phyloP scores from a whole-genome alignment of 2,888 invertebrate species.

The Ligdia adustata region DNA sequence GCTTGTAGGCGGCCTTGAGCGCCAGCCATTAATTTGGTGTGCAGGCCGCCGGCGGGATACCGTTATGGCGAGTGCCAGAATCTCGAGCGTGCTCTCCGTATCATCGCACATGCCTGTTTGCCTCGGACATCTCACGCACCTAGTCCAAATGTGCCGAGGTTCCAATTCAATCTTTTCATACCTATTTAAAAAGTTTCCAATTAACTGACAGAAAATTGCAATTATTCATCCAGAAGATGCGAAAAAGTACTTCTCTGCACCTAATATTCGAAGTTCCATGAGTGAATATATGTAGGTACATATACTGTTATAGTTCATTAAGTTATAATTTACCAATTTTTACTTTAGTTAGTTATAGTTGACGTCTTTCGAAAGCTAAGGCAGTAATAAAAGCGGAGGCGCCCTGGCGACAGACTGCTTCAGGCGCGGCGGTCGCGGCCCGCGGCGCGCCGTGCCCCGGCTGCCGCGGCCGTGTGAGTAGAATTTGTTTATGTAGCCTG shows the following conservation, averaged over 20 bases:
- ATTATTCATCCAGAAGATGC: too few relatives aligned
- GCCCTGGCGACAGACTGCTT: too few relatives aligned
- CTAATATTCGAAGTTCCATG: too few relatives aligned
- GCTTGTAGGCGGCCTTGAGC: slow-evolving; percentile 82
- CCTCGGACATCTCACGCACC: slow-evolving; percentile 32
- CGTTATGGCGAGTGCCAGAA: slow-evolving; percentile 75
- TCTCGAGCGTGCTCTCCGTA: slow-evolving; percentile 63
- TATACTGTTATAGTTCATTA: too few relatives aligned
- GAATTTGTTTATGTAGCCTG: slow-evolving; percentile 77
- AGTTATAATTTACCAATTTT: too few relatives aligned
- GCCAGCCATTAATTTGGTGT: slow-evolving; percentile 80
- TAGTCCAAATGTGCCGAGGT: too few relatives aligned
- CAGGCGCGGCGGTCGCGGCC: not conserved
- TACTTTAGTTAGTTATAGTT: too few relatives aligned
- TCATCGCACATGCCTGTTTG: slow-evolving; percentile 44
- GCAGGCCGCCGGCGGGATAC: slow-evolving; percentile 71
- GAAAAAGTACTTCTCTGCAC: too few relatives aligned
- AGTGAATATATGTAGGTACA: too few relatives aligned
- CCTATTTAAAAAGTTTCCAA: not conserved
- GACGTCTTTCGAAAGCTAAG: too few relatives aligned
- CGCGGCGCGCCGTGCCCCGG: slow-evolving; percentile 25
- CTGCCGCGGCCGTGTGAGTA: slow-evolving; percentile 66
- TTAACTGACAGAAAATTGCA: too few relatives aligned
- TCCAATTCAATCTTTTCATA: not conserved
- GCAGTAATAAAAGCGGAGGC: too few relatives aligned